phyloP scores from a whole-genome alignment of 2,113 vertebrate species.

The Sprattus sprattus region DNA sequence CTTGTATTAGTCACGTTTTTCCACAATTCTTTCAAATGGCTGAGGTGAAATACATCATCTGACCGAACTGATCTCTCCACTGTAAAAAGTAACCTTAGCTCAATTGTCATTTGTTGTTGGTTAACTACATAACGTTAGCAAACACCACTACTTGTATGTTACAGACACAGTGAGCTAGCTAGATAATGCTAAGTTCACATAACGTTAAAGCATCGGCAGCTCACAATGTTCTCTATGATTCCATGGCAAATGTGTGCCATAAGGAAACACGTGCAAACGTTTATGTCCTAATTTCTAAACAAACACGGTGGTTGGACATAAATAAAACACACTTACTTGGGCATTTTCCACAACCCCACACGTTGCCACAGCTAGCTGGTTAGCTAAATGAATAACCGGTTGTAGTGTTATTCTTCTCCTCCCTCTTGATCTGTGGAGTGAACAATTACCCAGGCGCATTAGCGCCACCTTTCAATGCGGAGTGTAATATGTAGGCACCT shows the following conservation, averaged over 20 bases:
- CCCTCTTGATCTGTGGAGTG: neutral
- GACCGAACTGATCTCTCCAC: neutral
- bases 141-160: neutral
- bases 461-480: neutral
- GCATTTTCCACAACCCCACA: slow-evolving; percentile 11
- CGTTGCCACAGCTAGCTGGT: slow-evolving; percentile 11
- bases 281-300: neutral
- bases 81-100: neutral
- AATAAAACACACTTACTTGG: slow-evolving; percentile 5
- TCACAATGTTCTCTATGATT: neutral
- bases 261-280: neutral
- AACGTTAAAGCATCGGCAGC: neutral
- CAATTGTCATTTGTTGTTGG: neutral
- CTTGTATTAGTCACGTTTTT: neutral
- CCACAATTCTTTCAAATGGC: neutral
- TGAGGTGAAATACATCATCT: neutral
- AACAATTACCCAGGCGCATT: neutral
- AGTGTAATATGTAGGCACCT: neutral
- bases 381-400: slow-evolving; percentile 10
- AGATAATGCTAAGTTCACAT: neutral
- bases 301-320: neutral
- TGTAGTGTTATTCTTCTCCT: neutral
- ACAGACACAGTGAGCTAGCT: neutral
- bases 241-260: neutral
- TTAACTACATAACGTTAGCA: neutral